Evolutionary conservation across 1,140 invertebrate genomes (phyloP), one percentile per base, ranked within the genome.

Genomic region (Lamellibrachia luymesi): DNA sequence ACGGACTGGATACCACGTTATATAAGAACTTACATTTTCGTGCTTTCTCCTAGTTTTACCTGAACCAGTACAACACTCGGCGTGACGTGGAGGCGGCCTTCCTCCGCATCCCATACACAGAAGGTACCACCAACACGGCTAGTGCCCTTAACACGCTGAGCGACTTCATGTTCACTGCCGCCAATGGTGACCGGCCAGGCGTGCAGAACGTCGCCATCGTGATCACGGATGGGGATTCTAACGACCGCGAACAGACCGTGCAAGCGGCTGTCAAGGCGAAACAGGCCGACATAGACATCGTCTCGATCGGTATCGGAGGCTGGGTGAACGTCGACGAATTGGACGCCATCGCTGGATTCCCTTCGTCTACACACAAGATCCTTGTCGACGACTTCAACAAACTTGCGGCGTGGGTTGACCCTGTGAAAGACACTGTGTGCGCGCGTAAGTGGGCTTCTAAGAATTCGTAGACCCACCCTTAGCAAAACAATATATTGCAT

Each of bases 1-100:
- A 38, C 38, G 38, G 38, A 38, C 38, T 38, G 38, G 38, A 38
- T 38, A 38, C 38, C 38, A 38, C 38, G 38, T 38, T 38, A 38
- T 38, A 38, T 38, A 38, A 38, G 38, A 38, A 38, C 38, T 38
- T 38, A 38, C 38, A 38, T 38, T 38, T 17, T 17, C 17, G 52
- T 56, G 6, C 1, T 8, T 6, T 80, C 64, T 80, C 94, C 4
- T 91, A 95, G 92, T 96, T 96, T 94, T 94, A 96, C 93, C 94
- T 96, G 50, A 95, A 95, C 92, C 94, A 94, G 38, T 95, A 94
- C 93, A 92, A 50, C 22, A 94, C 94, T 4, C 50, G 56, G 22
- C 50, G 4, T 10, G 56, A 90, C 52, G 89, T 93, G 13, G 17
- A 27, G 22, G 38, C 6, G 4, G 92, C 92, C 52, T 13, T 93